Percentiles rank a stretch among this genome's conserved stretches.
phyloP scores from a whole-genome alignment of 2,888 invertebrate species.

The Gymnosoma rotundatum region DNA sequence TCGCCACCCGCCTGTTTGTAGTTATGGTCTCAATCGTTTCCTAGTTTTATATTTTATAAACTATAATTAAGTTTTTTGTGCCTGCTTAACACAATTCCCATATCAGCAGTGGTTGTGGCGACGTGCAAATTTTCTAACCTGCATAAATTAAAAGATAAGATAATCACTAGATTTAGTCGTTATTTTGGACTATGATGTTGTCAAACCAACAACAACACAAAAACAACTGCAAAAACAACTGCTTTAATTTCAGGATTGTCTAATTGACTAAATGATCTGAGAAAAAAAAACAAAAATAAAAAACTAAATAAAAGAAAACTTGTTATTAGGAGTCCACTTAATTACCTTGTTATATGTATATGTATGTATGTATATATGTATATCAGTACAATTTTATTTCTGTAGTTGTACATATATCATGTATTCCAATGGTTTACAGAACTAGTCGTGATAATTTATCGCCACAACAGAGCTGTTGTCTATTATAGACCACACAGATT shows the following conservation, averaged over 20 bases:
- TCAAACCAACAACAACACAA: slow-evolving; percentile 55
- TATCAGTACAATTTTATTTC: slow-evolving; percentile 1
- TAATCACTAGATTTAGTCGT: slow-evolving; percentile 67
- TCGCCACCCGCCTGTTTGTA: background rate
- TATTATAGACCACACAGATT: slow-evolving; percentile 58
- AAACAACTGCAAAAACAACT: slow-evolving; percentile 23
- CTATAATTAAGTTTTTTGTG: background rate
- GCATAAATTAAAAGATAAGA: slow-evolving; percentile 80
- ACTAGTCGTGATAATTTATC: slow-evolving; percentile 67
- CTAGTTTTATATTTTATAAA: slow-evolving; percentile 12
- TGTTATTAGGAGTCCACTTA: slow-evolving; percentile 59
- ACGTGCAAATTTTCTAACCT: slow-evolving; percentile 73
- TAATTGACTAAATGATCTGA: slow-evolving; percentile 33
- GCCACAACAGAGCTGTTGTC: slow-evolving; percentile 60
- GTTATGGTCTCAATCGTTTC: background rate
- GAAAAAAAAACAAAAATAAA: slow-evolving; percentile 20
- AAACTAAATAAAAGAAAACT: slow-evolving; percentile 15
- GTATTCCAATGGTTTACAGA: slow-evolving; percentile 62
- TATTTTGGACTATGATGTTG: slow-evolving; percentile 64
- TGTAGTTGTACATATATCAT: slow-evolving; percentile 35
- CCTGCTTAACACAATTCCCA: slow-evolving; percentile 27
- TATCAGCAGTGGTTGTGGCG: slow-evolving; percentile 55
- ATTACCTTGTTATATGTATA: slow-evolving; percentile 50
- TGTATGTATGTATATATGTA: background rate
- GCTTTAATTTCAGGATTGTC: slow-evolving; percentile 35